Base-by-base conservation (phyloP, 2,113 vertebrate species). In the Rhinolophus sinicus region DNA sequence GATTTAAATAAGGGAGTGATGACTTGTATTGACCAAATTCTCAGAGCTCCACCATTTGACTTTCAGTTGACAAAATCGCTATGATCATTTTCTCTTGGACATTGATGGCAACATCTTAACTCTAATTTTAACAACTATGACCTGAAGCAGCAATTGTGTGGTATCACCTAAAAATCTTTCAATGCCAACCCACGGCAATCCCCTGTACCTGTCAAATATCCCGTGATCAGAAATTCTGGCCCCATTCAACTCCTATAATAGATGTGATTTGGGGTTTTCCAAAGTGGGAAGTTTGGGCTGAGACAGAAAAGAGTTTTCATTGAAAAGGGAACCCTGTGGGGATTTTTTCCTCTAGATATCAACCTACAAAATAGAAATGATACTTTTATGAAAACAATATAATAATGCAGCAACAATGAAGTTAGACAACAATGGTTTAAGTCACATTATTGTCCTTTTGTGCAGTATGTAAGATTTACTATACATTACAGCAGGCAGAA, bases 91-190 rank as follows among this genome's bases (percentile, higher is more conserved):
- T 33, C 26, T 85, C 77, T 30, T 33, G 22, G 70, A 69, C 52
- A 52, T 0, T 30, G 26, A 77, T 73, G 78, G 8, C 8, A 67
- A 47, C 44, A 72, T n/a, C 14, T 76, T 80, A 56, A 22, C 13
- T 87, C 69, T 50, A 13, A 56, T 65, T 81, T 93, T 64, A 94
- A 44, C 3, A 85, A 12, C 16, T 70, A 35, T 8, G 11, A 33
- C 38, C 19, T 40, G 15, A 78, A 78, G 28, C 8, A 90, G 22
- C 26, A 88, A 80, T 2, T 84, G 5, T 47, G 38, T 90, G 6
- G 65, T 18, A 35, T 88, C n/a, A 75, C 9, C 47, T 86, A 80
- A 70, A 97, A 93, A 76, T 76, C n/a, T 92, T 83, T 78, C 44
- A 5, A 3, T 88, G 81, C 87, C 15, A 94, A 89, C 4, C 13